Percentiles rank a stretch among this genome's conserved stretches.
Conservation (phyloP, 1,140 invertebrate species). For the Platorchestia sp. region DNA sequence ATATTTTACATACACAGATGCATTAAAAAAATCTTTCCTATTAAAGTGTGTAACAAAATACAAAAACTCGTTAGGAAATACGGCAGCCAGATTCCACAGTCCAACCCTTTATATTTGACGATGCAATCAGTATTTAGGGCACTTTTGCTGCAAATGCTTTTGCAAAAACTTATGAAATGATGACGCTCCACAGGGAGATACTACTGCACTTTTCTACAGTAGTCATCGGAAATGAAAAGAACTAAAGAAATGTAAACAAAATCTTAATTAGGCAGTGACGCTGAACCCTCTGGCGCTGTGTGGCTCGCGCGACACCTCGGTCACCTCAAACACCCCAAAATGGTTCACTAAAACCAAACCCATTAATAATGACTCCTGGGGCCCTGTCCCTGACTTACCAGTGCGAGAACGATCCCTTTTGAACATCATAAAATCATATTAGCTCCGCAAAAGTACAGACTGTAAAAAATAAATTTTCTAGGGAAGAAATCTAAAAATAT, state of each 20-base stretch:
- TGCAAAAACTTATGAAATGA: neutral
- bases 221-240: neutral
- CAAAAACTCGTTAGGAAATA: neutral
- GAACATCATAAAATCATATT: neutral
- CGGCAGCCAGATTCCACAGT: neutral
- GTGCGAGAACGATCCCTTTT: neutral
- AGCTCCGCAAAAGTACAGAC: neutral
- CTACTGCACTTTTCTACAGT: neutral
- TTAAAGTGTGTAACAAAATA: neutral
- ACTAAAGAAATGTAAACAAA: neutral
- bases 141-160: neutral
- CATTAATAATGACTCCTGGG: neutral
- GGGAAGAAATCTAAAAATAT: neutral
- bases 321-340: neutral
- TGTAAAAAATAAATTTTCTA: neutral
- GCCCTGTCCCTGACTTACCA: neutral
- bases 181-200: neutral
- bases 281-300: neutral
- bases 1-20: neutral
- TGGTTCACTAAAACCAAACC: no score
- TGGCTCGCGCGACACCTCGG: neutral
- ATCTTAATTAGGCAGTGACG: neutral
- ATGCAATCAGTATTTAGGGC: neutral
- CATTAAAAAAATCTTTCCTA: neutral
- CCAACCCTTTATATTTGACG: neutral